These are phyloP conservation scores for Plemyria rubiginata DNA, from an alignment of 2,888 invertebrate species.

Conservation along the genomic window DNA sequence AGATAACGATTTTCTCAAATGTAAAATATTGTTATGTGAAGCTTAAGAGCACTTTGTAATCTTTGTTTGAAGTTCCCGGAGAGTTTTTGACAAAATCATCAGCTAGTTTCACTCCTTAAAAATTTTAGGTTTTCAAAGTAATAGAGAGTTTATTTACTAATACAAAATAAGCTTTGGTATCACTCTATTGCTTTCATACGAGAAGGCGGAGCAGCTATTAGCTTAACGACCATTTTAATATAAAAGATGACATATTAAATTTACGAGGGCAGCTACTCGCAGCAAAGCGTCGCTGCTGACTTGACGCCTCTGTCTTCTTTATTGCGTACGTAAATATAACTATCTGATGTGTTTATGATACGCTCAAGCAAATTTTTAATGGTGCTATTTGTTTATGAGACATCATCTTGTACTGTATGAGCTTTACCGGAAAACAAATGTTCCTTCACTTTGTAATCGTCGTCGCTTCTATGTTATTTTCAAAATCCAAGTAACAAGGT, in stretches of 20 bases:
- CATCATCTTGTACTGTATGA: slow-evolving; percentile 39
- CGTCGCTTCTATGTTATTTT: slow-evolving; percentile 51
- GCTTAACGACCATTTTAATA: slow-evolving; percentile 84
- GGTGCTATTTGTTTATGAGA: slow-evolving; percentile 57
- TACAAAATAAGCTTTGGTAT: slow-evolving; percentile 63
- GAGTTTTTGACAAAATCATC: slow-evolving; percentile 43
- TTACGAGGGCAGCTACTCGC: slow-evolving; percentile 78
- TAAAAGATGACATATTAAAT: slow-evolving; percentile 83
- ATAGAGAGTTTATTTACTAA: slow-evolving; percentile 55
- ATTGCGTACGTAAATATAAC: slow-evolving; percentile 78
- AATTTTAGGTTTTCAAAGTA: slow-evolving; percentile 8
- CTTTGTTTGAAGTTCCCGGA: slow-evolving; percentile 24
- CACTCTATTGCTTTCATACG: slow-evolving; percentile 70
- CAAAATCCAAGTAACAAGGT: slow-evolving; percentile 55
- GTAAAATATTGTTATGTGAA: slow-evolving; percentile 36
- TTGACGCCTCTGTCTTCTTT: slow-evolving; percentile 78
- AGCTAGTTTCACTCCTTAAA: slow-evolving; percentile 1
- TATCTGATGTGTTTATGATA: slow-evolving; percentile 77
- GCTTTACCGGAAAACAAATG: slow-evolving; percentile 45
- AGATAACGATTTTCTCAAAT: slow-evolving; percentile 40
- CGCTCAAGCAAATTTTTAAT: slow-evolving; percentile 70
- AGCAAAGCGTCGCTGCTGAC: slow-evolving; percentile 71
- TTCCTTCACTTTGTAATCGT: slow-evolving; percentile 54
- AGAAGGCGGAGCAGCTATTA: slow-evolving; percentile 78
- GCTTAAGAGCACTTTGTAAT: slow-evolving; percentile 37